Evolutionary conservation across 1,140 invertebrate genomes (phyloP).

Genomic region (Metopolophium dirhodum): DNA sequence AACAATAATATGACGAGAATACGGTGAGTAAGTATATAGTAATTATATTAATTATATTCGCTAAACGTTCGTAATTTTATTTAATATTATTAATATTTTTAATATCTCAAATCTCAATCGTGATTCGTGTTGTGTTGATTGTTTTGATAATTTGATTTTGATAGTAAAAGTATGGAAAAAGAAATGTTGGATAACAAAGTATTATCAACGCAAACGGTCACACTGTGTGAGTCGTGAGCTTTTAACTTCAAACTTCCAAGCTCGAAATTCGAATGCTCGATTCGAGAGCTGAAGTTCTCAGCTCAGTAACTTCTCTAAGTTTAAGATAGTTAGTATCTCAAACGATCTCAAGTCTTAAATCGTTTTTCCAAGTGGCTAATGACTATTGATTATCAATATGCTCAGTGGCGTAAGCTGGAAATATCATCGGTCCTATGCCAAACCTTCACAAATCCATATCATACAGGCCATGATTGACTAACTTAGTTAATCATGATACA

Average conservation of each 20-base stretch:
- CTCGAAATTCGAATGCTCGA: too few relatives aligned
- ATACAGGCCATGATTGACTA: too few relatives aligned
- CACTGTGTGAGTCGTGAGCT: background rate
- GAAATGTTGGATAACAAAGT: background rate
- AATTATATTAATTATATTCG: background rate
- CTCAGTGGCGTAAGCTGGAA: too few relatives aligned
- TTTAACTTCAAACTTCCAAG: background rate
- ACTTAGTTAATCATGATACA: too few relatives aligned
- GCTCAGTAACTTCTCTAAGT: too few relatives aligned
- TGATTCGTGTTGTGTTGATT: background rate
- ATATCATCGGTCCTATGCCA: too few relatives aligned
- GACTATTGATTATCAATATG: too few relatives aligned
- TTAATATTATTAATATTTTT: background rate
- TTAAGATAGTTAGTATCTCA: too few relatives aligned
- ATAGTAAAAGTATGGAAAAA: background rate
- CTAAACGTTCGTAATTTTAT: background rate
- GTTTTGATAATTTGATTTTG: conserved; percentile 32
- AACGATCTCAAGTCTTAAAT: too few relatives aligned
- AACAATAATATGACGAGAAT: background rate
- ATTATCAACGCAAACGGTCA: background rate
- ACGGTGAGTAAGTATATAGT: background rate
- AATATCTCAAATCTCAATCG: conserved; percentile 14
- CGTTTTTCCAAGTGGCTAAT: too few relatives aligned
- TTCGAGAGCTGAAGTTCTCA: too few relatives aligned
- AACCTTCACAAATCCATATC: too few relatives aligned